phyloP scores from a whole-genome alignment of 2,888 invertebrate genomes.

The Amblyjoppa fuscipennis region DNA sequence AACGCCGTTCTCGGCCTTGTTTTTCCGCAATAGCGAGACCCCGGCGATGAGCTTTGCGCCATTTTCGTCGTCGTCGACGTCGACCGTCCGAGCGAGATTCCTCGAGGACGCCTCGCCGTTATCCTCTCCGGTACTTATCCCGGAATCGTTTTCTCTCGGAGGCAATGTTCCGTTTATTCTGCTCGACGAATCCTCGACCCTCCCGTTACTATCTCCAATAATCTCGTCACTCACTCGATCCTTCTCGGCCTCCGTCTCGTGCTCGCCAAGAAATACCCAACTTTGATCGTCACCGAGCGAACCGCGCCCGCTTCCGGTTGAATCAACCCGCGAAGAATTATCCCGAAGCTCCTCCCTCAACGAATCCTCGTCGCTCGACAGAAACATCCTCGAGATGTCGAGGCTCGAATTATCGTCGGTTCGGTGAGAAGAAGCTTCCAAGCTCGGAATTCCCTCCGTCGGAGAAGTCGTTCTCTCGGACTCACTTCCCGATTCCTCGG shows the following conservation, averaged over 20 bases:
- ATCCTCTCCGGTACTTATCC: conserved; percentile 40
- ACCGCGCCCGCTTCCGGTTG: conserved; percentile 4
- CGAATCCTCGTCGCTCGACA: conserved; percentile 54
- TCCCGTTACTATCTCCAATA: conserved; percentile 6
- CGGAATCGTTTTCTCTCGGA: conserved; percentile 28
- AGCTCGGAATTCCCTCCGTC: conserved; percentile 9
- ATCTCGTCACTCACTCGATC: conserved; percentile 19
- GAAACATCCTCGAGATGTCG: conserved; percentile 42
- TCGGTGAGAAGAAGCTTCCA: neutral
- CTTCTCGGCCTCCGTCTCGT: conserved; percentile 26
- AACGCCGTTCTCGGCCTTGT: conserved; percentile 75
- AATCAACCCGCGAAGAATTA: conserved; percentile 24
- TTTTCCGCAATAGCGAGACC: conserved; percentile 60
- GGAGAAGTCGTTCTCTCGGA: conserved; percentile 69
- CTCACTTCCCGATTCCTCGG: conserved; percentile 77
- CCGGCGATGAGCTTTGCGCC: conserved; percentile 71
- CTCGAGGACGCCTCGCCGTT: conserved; percentile 30
- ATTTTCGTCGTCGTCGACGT: conserved; percentile 63
- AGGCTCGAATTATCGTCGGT: conserved; percentile 55
- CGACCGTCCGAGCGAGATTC: conserved; percentile 42
- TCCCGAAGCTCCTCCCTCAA: conserved; percentile 26
- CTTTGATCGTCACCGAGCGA: conserved; percentile 30
- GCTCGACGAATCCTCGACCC: conserved; percentile 31
- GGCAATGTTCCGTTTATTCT: conserved; percentile 55
- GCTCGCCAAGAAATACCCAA: conserved; percentile 39